Evolutionary conservation across 1,140 invertebrate genomes (phyloP).

Genomic region (Microplitis demolitor): DNA sequence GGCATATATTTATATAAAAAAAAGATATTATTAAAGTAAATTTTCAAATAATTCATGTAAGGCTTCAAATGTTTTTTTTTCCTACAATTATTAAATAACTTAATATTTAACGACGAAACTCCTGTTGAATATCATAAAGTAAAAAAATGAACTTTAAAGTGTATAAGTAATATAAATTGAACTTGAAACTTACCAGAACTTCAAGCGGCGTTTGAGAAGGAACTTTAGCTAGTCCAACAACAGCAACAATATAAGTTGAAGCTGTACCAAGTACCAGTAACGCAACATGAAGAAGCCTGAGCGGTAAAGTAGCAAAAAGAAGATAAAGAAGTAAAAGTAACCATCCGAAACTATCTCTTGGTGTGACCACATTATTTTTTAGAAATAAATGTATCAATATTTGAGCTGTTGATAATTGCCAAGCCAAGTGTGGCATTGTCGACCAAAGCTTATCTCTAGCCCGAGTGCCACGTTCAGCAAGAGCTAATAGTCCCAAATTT

Average conservation of each 20-base stretch:
- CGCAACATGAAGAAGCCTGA: conserved; percentile 70
- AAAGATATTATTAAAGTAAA: no score
- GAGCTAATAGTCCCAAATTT: conserved; percentile 62
- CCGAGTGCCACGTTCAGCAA: conserved; percentile 56
- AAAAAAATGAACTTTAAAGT: neutral
- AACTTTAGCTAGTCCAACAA: conserved; percentile 60
- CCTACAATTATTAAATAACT: no score
- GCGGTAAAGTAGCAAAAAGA: conserved; percentile 82
- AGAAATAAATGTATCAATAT: conserved; percentile 65
- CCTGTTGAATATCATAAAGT: neutral
- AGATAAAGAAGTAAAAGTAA: conserved; percentile 80
- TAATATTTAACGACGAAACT: neutral
- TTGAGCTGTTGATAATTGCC: conserved; percentile 68
- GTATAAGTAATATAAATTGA: neutral
- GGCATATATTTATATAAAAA: no score
- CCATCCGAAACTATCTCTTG: conserved; percentile 74
- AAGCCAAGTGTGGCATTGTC: conserved; percentile 67
- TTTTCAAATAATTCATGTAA: no score
- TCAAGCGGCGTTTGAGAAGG: conserved; percentile 52
- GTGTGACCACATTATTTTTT: conserved; percentile 61
- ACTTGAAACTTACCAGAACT: conserved; percentile 65
- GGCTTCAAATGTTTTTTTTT: no score
- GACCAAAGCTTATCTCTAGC: conserved; percentile 60
- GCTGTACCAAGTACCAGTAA: conserved; percentile 66
- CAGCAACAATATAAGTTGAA: conserved; percentile 65